Evolutionary conservation across 1,140 invertebrate genomes (phyloP), one percentile per base, ranked within the genome.

Genomic region (Ladona fulva): DNA sequence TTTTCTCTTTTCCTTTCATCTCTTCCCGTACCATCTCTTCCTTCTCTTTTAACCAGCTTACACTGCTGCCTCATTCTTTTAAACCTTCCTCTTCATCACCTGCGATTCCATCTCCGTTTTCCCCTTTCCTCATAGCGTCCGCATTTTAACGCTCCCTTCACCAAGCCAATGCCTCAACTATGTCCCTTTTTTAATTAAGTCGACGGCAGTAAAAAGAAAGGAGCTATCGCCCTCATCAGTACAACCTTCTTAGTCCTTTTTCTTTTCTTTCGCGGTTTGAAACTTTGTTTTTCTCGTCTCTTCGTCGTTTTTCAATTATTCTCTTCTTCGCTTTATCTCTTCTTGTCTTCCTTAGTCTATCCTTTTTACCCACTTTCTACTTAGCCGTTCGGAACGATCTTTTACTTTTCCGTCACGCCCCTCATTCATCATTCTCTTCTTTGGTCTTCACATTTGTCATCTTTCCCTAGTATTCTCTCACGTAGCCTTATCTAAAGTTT

Each of bases 111-210:
- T 52, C 44, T 52, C 44, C 19, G 10, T 19, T 11, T 52, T 10
- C 52, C 52, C 52, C 52, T 19, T 66, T 66, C 52, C 52, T 3
- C 14, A 52, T 10, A 10, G 10, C 44, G 44, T 10, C 19, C 19
- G 44, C 52, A 19, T 22, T 66, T 22, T 66, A 16, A 19, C 52
- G 5, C 44, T 52, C 52, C n/a, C 52, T 66, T 16, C 12, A 66
- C 52, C 29, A n/a, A n/a, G 19, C 44, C 44, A 11, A 52, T 52
- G 19, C 44, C 44, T 52, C 19, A 10, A 11, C 44, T 19, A 19
- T 52, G 44, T 52, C 44, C 8, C 52, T 66, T 66, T 66, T 66
- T 66, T 66, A 66, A 66, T 66, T 66, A 66, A 66, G 52, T 66
- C 52, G 52, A 12, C 16, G n/a, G 52, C 8, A 37, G 29, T 22